phyloP scores from a whole-genome alignment of 2,113 vertebrate species.

The Eolophus roseicapilla region DNA sequence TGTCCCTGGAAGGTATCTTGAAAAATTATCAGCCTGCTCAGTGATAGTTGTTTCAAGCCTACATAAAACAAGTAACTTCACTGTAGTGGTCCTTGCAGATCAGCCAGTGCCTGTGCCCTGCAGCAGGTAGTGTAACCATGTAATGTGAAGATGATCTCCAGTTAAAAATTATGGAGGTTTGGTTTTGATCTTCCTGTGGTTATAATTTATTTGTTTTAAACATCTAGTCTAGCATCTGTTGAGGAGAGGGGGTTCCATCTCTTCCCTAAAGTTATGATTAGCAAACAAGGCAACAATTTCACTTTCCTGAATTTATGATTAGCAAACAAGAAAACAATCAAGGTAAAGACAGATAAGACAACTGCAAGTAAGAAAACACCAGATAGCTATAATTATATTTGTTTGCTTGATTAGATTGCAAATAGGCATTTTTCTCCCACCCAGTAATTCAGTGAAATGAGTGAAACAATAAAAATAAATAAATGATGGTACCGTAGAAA shows the following conservation, averaged over 20 bases:
- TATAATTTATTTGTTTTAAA: background rate
- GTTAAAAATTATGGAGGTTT: background rate
- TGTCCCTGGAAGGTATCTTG: background rate
- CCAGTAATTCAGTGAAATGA: background rate
- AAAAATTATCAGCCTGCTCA: background rate
- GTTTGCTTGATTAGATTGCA: conserved; percentile 45
- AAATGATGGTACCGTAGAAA: background rate
- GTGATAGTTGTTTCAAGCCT: background rate
- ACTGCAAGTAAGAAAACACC: conserved; percentile 9
- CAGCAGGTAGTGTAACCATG: background rate
- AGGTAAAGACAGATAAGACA: conserved; percentile 14
- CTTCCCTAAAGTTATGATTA: background rate
- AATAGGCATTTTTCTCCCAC: background rate
- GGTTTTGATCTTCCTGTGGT: background rate
- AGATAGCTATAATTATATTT: conserved; percentile 43
- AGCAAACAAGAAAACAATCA: conserved; percentile 40
- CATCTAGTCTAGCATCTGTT: background rate
- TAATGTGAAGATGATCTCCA: background rate
- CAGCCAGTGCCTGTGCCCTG: background rate
- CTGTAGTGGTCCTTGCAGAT: background rate
- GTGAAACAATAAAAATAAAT: conserved; percentile 22
- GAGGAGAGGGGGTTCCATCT: background rate
- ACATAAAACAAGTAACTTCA: background rate
- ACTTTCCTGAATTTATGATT: background rate
- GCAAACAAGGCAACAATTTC: conserved; percentile 34